phyloP scores from a whole-genome alignment of 2,113 vertebrate species.

The Strigops habroptila region DNA sequence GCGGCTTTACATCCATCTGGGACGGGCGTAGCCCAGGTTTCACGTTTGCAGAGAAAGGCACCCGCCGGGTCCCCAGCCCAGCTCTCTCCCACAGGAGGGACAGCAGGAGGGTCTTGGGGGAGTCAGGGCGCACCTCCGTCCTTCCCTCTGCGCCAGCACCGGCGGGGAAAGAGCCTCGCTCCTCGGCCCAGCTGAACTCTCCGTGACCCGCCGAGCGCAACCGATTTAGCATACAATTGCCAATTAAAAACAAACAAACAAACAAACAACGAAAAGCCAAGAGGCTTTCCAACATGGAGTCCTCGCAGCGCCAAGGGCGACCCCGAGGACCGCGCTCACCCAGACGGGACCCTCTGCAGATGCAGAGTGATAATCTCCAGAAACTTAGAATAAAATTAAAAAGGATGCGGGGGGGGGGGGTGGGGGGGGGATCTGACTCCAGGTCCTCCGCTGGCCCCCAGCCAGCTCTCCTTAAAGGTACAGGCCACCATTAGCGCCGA shows the following conservation, averaged over 20 bases:
- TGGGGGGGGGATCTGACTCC: neutral
- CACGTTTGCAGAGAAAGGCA: neutral
- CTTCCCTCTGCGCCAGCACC: neutral
- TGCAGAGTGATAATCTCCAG: constrained; percentile 64
- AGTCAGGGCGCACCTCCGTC: neutral
- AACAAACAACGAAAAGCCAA: constrained; percentile 72
- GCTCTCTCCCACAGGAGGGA: neutral
- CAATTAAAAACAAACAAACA: constrained; percentile 77
- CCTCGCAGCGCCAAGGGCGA: constrained; percentile 55
- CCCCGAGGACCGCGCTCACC: constrained; percentile 1
- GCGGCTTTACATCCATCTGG: neutral
- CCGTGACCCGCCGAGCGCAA: constrained; percentile 70
- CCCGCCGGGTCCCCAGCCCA: neutral
- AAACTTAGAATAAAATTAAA: constrained; percentile 52
- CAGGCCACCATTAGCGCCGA: constrained; percentile 54
- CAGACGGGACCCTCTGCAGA: constrained; percentile 35
- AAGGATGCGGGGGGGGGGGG: neutral
- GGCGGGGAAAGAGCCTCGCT: constrained; percentile 12
- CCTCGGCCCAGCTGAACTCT: constrained; percentile 70
- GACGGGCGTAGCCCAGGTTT: neutral
- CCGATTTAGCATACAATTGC: constrained; percentile 74
- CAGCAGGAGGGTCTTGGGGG: neutral
- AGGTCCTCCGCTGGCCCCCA: constrained; percentile 66
- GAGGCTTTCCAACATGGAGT: constrained; percentile 60
- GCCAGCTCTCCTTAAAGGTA: constrained; percentile 75